Conservation (phyloP, 2,797 vertebrate genomes). For the Macropus fuliginosus region DNA sequence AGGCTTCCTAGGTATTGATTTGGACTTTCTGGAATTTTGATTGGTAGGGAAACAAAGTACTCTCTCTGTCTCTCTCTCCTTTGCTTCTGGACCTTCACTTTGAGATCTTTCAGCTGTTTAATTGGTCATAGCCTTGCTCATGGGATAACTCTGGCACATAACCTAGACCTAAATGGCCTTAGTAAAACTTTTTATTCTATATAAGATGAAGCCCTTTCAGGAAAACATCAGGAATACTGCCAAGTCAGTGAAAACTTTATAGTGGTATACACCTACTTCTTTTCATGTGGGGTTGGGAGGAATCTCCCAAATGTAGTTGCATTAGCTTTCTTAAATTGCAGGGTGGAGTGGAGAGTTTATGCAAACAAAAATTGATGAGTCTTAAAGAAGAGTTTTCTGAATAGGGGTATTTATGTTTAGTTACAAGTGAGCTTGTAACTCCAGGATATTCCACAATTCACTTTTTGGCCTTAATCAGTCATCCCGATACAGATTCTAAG, state of each 20-base stretch:
- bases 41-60: neutral
- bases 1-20: neutral
- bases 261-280: neutral
- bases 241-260: neutral
- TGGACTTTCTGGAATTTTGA: neutral
- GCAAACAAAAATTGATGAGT: neutral
- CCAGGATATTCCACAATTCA: neutral
- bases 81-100: neutral
- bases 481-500: neutral
- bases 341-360: neutral
- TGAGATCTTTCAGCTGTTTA: neutral
- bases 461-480: neutral
- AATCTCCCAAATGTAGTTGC: neutral
- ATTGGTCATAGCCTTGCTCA: neutral
- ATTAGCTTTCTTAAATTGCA: neutral
- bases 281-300: neutral
- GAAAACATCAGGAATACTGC: neutral
- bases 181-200: neutral
- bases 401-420: neutral
- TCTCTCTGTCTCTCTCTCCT: neutral
- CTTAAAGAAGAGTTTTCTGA: neutral
- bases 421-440: neutral
- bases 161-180: neutral
- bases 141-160: neutral
- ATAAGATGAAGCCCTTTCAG: neutral